Evolutionary conservation across 2,113 vertebrate genomes (phyloP), one percentile per base, ranked within the genome.

Genomic region (Ondatra zibethicus): DNA sequence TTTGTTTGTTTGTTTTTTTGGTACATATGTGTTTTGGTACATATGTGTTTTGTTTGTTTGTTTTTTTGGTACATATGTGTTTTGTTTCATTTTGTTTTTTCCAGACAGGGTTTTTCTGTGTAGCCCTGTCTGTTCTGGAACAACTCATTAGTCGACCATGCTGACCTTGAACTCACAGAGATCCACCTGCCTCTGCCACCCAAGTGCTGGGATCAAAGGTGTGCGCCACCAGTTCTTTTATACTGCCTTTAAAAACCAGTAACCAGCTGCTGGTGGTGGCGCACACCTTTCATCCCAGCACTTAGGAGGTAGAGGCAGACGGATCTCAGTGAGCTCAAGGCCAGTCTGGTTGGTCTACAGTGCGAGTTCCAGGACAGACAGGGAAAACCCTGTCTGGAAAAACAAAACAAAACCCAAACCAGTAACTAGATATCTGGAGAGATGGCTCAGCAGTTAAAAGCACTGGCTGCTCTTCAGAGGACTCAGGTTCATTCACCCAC

Each of bases 211-310:
- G 13, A 36, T 70, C 16, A 65, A 70, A 70, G 65, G 33, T 33
- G 16, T 70, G 36, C 7, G 4, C 17, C 68, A 72, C 68, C 33
- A 36, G 33, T 17, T 19, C 19, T n/a, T 58, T 75, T 68, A 19
- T 31, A 88, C 29, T 88, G 33, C 42, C 61, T 92, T 95, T 77
- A 95, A 94, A 94, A 65, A 42, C 27, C 23, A 84, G n/a, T 61
- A 42, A 63, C n/a, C n/a, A 29, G n/a, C 55, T 58, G 55, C 16
- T 58, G 55, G 55, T 17, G 55, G 55, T 58, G 19, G 58, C 17
- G 19, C 58, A 58, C 58, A 58, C 58, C 19, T 58, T 58, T 58
- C 1, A 58, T 58, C 58, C 58, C 19, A 58, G 58, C 19, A 58
- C 58, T 47, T 47, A 7, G 47, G 47, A 7, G 47, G 47, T 47